Conservation (phyloP, 92 coral and sea anemone genomes). For the Epizoanthus ramosus region DNA sequence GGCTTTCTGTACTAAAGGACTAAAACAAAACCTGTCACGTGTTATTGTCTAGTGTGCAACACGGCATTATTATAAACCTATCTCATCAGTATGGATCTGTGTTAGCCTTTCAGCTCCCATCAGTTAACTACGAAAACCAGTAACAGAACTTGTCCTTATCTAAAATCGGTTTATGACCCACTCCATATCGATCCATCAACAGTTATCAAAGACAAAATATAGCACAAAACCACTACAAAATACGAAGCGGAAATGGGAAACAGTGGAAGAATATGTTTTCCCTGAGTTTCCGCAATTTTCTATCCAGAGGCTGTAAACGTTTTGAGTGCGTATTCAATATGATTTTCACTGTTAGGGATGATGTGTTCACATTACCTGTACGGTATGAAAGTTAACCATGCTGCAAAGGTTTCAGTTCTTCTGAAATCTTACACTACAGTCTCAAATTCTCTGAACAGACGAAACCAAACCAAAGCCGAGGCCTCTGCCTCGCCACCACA, state of each 20-base stretch:
- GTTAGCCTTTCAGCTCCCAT: too few relatives aligned
- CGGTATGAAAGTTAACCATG: constrained; percentile 31
- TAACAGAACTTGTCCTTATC: too few relatives aligned
- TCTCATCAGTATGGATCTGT: too few relatives aligned
- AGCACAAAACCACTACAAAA: background rate
- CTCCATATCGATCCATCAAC: background rate
- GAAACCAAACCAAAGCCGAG: constrained; percentile 4
- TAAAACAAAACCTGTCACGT: constrained; percentile 4
- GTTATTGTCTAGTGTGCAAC: background rate
- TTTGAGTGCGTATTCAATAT: background rate
- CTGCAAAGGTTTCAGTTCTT: background rate
- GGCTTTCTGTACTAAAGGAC: background rate
- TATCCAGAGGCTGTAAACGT: background rate
- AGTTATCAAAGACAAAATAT: background rate
- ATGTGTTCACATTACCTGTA: constrained; percentile 4
- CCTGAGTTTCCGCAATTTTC: background rate
- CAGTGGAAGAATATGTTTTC: background rate
- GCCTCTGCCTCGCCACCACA: background rate
- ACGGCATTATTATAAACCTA: background rate
- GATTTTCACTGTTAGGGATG: background rate
- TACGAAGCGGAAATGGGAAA: background rate
- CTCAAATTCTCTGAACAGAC: background rate
- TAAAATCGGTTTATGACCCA: too few relatives aligned
- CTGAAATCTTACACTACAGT: background rate
- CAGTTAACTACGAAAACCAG: too few relatives aligned